phyloP scores from a whole-genome alignment of 2,113 vertebrate species.

The Struthio camelus region DNA sequence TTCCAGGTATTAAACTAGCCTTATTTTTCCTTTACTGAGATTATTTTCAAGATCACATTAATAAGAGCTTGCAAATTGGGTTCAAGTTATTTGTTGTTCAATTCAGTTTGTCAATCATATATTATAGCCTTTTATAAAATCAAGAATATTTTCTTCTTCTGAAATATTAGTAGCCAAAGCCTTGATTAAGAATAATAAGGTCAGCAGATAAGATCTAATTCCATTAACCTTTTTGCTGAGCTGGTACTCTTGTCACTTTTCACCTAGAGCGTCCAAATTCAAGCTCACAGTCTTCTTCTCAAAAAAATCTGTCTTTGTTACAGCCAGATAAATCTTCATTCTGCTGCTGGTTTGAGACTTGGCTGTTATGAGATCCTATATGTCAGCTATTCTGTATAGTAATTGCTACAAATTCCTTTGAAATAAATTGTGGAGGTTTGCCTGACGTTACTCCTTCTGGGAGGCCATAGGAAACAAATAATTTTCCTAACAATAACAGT shows the following conservation, averaged over 20 bases:
- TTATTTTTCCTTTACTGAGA: not conserved
- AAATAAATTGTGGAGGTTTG: not conserved
- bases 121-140: not conserved
- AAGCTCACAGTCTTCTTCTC: not conserved
- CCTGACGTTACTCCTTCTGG: conserved; percentile 2
- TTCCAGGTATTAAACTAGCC: not conserved
- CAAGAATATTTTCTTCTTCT: not conserved
- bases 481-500: conserved; percentile 26
- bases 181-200: not conserved
- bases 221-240: not conserved
- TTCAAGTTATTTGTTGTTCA: not conserved
- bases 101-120: not conserved
- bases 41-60: not conserved
- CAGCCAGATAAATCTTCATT: not conserved
- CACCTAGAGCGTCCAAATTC: not conserved
- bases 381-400: not conserved
- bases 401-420: conserved; percentile 17
- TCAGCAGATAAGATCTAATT: not conserved
- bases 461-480: conserved; percentile 42
- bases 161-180: not conserved
- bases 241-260: not conserved
- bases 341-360: not conserved
- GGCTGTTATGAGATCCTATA: not conserved
- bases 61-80: not conserved
- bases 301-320: not conserved